A percentile compares a stretch with the other conserved stretches of the same genome.
phyloP scores from a whole-genome alignment of 2,888 invertebrate species.

The Eubasilissa splendida region DNA sequence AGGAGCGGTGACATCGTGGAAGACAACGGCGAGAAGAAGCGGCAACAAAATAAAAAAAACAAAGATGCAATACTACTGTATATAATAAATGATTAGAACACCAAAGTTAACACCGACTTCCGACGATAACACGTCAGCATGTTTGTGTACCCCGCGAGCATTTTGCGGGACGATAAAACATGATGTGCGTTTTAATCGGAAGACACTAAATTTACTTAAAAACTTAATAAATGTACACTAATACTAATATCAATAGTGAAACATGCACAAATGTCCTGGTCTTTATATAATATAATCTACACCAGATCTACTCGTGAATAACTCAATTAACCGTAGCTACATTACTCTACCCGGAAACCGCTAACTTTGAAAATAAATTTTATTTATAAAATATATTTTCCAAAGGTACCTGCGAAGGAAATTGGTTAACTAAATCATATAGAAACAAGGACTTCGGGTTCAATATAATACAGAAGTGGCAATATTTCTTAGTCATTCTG shows the following conservation, averaged over 20 bases:
- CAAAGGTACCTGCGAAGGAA: slow-evolving; percentile 15
- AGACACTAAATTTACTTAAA: no score
- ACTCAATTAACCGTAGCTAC: neutral
- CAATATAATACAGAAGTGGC: neutral
- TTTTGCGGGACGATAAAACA: no score
- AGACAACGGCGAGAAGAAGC: slow-evolving; percentile 53
- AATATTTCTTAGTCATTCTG: slow-evolving; percentile 48
- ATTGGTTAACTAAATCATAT: slow-evolving; percentile 39
- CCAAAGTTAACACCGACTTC: no score
- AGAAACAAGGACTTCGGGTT: slow-evolving; percentile 18
- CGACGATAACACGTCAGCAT: no score
- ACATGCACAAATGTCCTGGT: slow-evolving; percentile 22
- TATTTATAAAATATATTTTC: slow-evolving; percentile 2
- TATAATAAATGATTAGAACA: slow-evolving; percentile 13
- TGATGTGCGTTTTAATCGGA: no score
- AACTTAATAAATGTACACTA: no score
- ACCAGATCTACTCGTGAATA: no score
- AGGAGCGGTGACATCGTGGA: slow-evolving; percentile 18
- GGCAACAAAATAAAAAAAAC: slow-evolving; percentile 57
- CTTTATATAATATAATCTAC: no score
- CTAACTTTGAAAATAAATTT: neutral
- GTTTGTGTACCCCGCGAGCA: no score
- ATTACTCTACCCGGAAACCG: slow-evolving; percentile 3
- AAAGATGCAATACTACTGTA: slow-evolving; percentile 56
- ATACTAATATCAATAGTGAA: neutral